phyloP scores from a whole-genome alignment of 2,113 vertebrate genomes.

The Saguinus imperator region DNA sequence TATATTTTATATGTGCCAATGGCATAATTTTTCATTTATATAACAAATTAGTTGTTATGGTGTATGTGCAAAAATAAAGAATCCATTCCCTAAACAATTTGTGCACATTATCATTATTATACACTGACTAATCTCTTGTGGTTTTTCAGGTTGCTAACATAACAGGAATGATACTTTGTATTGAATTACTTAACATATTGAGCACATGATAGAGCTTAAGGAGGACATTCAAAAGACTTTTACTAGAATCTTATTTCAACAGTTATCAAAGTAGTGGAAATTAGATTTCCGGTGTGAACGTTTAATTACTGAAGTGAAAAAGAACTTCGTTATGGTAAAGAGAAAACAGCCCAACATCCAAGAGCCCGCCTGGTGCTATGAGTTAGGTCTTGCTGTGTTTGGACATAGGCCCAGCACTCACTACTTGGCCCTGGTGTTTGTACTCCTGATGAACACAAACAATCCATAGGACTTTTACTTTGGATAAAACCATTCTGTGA shows the following conservation, averaged over 20 bases:
- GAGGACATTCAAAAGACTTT: neutral
- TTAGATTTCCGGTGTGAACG: neutral
- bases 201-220: neutral
- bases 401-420: neutral
- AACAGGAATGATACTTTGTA: neutral
- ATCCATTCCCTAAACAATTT: neutral
- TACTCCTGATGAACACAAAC: neutral
- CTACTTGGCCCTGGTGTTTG: neutral
- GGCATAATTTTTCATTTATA: neutral
- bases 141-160: neutral
- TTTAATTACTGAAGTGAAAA: slow-evolving; percentile 2
- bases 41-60: neutral
- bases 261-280: neutral
- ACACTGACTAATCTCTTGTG: neutral
- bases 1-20: neutral
- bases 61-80: neutral
- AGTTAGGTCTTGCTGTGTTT: neutral
- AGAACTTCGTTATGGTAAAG: neutral
- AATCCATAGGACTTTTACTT: neutral
- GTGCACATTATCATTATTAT: neutral
- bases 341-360: neutral
- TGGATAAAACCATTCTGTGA: neutral
- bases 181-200: neutral
- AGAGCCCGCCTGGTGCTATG: neutral
- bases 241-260: neutral